These are phyloP conservation scores for Mormyrus iriodes DNA, from an alignment of 2,113 vertebrate species.

Conservation along the genomic window DNA sequence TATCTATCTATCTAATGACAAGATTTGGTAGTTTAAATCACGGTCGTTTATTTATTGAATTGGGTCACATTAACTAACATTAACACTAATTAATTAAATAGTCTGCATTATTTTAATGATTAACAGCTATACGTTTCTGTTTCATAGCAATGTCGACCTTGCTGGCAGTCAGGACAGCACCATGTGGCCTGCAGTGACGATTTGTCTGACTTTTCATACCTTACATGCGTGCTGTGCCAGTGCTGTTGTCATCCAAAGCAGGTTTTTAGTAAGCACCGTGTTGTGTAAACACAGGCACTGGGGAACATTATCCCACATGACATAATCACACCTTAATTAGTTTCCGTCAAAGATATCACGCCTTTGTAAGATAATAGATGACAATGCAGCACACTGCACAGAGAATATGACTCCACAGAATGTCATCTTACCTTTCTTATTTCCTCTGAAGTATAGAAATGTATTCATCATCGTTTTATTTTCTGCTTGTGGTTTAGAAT, in stretches of 20 bases:
- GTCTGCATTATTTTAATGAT: not conserved
- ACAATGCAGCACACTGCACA: not conserved
- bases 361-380: not conserved
- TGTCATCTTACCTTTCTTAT: not conserved
- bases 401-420: not conserved
- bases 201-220: not conserved
- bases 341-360: not conserved
- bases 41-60: no score
- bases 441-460: not conserved
- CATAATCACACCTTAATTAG: not conserved
- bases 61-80: no score
- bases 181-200: not conserved
- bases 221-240: not conserved
- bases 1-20: no score
- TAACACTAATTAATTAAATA: no score
- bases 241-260: slow-evolving; percentile 1
- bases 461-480: not conserved
- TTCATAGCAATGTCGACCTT: not conserved
- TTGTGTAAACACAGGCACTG: not conserved
- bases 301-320: not conserved
- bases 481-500: not conserved
- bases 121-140: not conserved
- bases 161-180: not conserved
- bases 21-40: no score
- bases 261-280: not conserved